Base-by-base conservation (phyloP, 2,888 invertebrate species). In the Caradrina kadenii region DNA sequence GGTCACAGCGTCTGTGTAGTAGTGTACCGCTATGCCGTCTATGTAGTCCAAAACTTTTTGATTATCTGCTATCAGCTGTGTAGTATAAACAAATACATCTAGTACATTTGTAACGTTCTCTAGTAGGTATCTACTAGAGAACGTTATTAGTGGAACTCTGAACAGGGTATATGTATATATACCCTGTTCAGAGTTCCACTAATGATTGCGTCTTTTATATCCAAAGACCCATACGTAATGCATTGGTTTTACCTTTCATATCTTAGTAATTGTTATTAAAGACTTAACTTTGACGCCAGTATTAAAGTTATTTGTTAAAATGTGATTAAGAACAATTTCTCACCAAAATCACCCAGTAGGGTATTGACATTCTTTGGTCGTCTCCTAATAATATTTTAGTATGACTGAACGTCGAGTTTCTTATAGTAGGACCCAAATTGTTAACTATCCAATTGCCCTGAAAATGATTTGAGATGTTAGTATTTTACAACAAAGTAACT, bases 11-110 rank as follows among this genome's bases (percentile, higher is more conserved):
- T 98, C 97, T 70, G 94, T 92, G 90, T 99, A 99, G 97, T 97
- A 99, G 89, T 99, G 99, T 0, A 98, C 95, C 0, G 96, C 98
- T 17, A 98, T 94, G 0, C 98, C 99, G 80, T 97, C 96, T 0
- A 98, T 91, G 85, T 97, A 97, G 0, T 96, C 81, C 6, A 96
- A 80, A 0, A 96, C 96, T 31, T 93, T 89, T 0, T 93, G 91
- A 5, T 92, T 87, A 0, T 89, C 84, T 13, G 88, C 79, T 85
- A 96, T 86, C 94, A 96, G 81, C 90, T 92, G 81, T 6, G 58
- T 68, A 21, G 8, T 39, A 39, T 13, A 45, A 17, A 45, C 17
- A 45, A 45, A 45, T 45, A 17, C 17, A 45, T 35, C 1, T 35
- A 5, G 35, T 35, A 35, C 17, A 17, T 45, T 45, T 45, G 5